phyloP scores from a whole-genome alignment of 1,140 invertebrate species.

The Bombus sylvicola region DNA sequence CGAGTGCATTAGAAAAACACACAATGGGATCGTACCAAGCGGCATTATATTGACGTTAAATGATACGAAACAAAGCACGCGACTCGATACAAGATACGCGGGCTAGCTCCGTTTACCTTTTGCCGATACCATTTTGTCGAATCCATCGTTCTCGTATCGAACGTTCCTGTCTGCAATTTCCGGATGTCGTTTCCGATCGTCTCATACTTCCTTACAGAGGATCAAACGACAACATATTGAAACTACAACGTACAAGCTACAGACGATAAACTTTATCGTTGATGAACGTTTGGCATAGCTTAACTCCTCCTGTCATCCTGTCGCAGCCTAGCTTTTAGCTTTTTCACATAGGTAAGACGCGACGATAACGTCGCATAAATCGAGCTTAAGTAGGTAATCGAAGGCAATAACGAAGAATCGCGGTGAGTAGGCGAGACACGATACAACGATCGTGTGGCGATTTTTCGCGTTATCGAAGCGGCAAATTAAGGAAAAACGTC shows the following conservation, averaged over 20 bases:
- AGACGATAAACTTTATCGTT: background rate
- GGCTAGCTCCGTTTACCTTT: background rate
- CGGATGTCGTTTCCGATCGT: background rate
- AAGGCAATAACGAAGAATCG: background rate
- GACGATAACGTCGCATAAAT: background rate
- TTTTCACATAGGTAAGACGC: background rate
- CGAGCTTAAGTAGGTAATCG: background rate
- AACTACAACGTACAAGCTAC: background rate
- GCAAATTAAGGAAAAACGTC: background rate
- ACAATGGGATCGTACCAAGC: slow-evolving; percentile 54
- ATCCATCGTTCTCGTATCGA: background rate
- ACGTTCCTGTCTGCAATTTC: background rate
- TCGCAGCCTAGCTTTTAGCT: background rate
- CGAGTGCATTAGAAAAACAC: slow-evolving; percentile 60
- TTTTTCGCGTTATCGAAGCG: background rate
- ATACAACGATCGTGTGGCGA: background rate
- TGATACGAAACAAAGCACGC: slow-evolving; percentile 51
- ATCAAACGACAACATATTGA: background rate
- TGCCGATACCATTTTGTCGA: background rate
- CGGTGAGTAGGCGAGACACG: background rate
- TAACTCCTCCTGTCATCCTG: background rate
- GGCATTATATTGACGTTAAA: slow-evolving; percentile 55
- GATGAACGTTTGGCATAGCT: background rate
- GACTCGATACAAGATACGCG: slow-evolving; percentile 22
- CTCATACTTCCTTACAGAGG: background rate